A percentile compares a stretch with the other conserved stretches of the same genome.
phyloP scores from a whole-genome alignment of 2,888 invertebrate genomes.

The Apotomis capreana region DNA sequence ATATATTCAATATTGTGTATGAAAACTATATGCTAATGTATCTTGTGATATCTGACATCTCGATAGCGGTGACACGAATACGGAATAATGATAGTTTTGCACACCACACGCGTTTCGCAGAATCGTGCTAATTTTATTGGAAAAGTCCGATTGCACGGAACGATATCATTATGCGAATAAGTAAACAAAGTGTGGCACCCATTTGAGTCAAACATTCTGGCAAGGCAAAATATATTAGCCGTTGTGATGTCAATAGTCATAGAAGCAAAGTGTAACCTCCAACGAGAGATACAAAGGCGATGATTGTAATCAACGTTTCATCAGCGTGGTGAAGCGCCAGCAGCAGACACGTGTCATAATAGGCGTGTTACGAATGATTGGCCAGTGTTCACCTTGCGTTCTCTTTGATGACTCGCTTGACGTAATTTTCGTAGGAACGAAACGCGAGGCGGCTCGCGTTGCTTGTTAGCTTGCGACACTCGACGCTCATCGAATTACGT shows the following conservation, averaged over 20 bases:
- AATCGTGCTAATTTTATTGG: slow-evolving; percentile 11
- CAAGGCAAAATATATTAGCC: not conserved
- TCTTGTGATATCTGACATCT: slow-evolving; percentile 5
- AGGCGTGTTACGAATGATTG: slow-evolving; percentile 8
- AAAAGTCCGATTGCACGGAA: not conserved
- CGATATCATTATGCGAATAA: slow-evolving; percentile 8
- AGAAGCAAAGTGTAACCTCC: not conserved
- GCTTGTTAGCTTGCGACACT: slow-evolving; percentile 25
- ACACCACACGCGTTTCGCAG: slow-evolving; percentile 21
- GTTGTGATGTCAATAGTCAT: no score
- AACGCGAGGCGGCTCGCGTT: slow-evolving; percentile 10
- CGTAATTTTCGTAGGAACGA: slow-evolving; percentile 20
- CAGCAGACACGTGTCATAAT: slow-evolving; percentile 1
- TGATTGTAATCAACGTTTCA: slow-evolving; percentile 3
- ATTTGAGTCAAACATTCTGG: not conserved
- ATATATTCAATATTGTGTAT: not conserved
- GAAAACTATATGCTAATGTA: slow-evolving; percentile 2
- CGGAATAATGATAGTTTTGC: slow-evolving; percentile 12
- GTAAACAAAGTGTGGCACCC: slow-evolving; percentile 15
- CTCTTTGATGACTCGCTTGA: slow-evolving; percentile 19
- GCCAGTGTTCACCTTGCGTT: not conserved
- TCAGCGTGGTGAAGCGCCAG: not conserved
- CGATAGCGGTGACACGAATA: slow-evolving; percentile 11
- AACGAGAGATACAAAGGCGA: not conserved
- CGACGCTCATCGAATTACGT: slow-evolving; percentile 19